A percentile compares a stretch with the other conserved stretches of the same genome.
Evolutionary conservation across 2,797 vertebrate genomes (phyloP).

Genomic region (Argyrosomus regius): DNA sequence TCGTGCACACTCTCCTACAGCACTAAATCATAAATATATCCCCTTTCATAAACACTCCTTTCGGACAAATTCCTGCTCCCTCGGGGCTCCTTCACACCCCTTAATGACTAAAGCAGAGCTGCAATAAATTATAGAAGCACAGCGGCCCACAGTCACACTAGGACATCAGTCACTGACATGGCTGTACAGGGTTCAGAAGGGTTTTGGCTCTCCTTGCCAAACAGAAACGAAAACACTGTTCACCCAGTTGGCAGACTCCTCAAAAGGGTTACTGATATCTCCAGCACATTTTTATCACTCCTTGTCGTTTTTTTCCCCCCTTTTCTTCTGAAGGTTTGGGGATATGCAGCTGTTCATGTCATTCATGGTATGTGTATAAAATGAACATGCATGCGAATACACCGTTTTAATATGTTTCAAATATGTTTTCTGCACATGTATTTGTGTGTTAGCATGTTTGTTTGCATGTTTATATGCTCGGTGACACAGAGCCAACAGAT

Average conservation of each 20-base stretch:
- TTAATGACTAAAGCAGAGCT: slow-evolving; percentile 87
- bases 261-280: slow-evolving; percentile 70
- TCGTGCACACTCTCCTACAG: slow-evolving; percentile 42
- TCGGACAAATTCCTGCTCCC: slow-evolving; percentile 84
- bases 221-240: slow-evolving; percentile 69
- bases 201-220: slow-evolving; percentile 57
- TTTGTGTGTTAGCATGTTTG: slow-evolving; percentile 13
- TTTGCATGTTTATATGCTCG: slow-evolving; percentile 18
- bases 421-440: not conserved
- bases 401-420: slow-evolving; percentile 1
- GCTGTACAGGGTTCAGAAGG: slow-evolving; percentile 68
- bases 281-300: slow-evolving; percentile 63
- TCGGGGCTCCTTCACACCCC: slow-evolving; percentile 78
- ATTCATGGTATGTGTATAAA: slow-evolving; percentile 48
- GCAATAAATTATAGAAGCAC: slow-evolving; percentile 81
- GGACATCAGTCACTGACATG: slow-evolving; percentile 81
- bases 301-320: slow-evolving; percentile 23
- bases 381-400: not conserved
- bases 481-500: slow-evolving; percentile 29
- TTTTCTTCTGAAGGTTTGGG: slow-evolving; percentile 40
- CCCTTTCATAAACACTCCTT: slow-evolving; percentile 83
- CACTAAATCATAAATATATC: slow-evolving; percentile 84
- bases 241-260: slow-evolving; percentile 67
- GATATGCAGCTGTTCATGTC: slow-evolving; percentile 77
- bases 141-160: slow-evolving; percentile 64